Evolutionary conservation across 2,888 invertebrate genomes (phyloP).

Genomic region (Reticulitermes lucifugus): DNA sequence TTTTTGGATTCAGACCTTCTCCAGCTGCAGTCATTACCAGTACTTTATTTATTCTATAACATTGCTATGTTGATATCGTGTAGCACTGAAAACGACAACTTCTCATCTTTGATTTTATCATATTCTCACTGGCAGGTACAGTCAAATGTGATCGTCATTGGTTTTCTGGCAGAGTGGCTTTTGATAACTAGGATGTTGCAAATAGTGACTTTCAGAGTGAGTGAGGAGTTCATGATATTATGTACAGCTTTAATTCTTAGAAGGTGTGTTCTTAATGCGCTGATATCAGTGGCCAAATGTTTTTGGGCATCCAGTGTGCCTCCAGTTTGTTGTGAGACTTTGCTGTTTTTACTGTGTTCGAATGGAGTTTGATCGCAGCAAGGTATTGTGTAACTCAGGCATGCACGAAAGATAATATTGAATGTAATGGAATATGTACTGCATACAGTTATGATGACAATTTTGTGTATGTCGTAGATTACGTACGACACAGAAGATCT

Average conservation of each 20-base stretch:
- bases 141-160: neutral
- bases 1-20: slow-evolving; percentile 39
- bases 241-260: neutral
- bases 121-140: neutral
- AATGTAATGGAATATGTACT: slow-evolving; percentile 16
- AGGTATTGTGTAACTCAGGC: neutral
- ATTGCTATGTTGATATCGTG: slow-evolving; percentile 5
- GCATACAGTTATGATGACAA: neutral
- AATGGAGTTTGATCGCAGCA: slow-evolving; percentile 11
- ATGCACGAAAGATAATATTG: neutral
- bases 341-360: neutral
- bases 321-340: neutral
- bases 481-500: neutral
- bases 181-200: neutral
- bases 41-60: slow-evolving; percentile 30
- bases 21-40: slow-evolving; percentile 22
- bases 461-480: neutral
- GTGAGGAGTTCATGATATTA: neutral
- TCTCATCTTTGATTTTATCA: neutral
- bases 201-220: neutral
- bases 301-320: neutral
- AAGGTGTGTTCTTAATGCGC: neutral
- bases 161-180: slow-evolving; percentile 1
- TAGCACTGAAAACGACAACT: neutral
- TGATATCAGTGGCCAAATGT: slow-evolving; percentile 21